These are phyloP conservation scores for Perca fluviatilis DNA, from an alignment of 2,113 vertebrate species.

Conservation along the genomic window DNA sequence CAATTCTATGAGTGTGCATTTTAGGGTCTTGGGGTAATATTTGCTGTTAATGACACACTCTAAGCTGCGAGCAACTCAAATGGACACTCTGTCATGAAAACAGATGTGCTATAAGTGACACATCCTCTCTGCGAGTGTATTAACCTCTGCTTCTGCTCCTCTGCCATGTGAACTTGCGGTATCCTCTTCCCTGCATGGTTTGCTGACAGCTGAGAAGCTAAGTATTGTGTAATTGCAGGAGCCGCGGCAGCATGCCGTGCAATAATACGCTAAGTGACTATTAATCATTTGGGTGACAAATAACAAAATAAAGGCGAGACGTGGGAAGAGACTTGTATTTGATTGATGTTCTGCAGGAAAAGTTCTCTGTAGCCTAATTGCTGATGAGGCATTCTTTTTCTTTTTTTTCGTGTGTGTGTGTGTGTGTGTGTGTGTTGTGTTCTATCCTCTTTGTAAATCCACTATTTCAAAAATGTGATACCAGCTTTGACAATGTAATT, in stretches of 20 bases:
- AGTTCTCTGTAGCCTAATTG: conserved; percentile 28
- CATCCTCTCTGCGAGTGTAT: conserved; percentile 38
- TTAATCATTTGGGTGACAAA: conserved; percentile 77
- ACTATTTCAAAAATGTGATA: conserved; percentile 11
- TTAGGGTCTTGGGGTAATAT: background rate
- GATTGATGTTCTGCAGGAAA: conserved; percentile 64
- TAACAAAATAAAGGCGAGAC: conserved; percentile 69
- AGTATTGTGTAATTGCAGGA: conserved; percentile 69
- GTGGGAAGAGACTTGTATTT: conserved; percentile 56
- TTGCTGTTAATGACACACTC: background rate
- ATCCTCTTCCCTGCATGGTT: conserved; percentile 51
- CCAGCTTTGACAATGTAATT: conserved; percentile 43
- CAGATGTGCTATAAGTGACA: conserved; percentile 46
- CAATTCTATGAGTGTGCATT: conserved; percentile 7
- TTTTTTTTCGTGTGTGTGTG: conserved; percentile 1
- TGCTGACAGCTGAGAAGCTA: conserved; percentile 66
- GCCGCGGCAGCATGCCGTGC: conserved; percentile 55
- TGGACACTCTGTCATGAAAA: conserved; percentile 18
- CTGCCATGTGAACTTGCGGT: conserved; percentile 40
- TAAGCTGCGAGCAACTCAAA: background rate
- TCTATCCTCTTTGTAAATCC: background rate
- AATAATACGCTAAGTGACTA: conserved; percentile 74
- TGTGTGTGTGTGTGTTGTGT: background rate
- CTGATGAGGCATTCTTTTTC: conserved; percentile 29
- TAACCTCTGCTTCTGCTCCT: conserved; percentile 52